Evolutionary conservation across 2,797 vertebrate genomes (phyloP).

Genomic region (Ptychadena robeensis): DNA sequence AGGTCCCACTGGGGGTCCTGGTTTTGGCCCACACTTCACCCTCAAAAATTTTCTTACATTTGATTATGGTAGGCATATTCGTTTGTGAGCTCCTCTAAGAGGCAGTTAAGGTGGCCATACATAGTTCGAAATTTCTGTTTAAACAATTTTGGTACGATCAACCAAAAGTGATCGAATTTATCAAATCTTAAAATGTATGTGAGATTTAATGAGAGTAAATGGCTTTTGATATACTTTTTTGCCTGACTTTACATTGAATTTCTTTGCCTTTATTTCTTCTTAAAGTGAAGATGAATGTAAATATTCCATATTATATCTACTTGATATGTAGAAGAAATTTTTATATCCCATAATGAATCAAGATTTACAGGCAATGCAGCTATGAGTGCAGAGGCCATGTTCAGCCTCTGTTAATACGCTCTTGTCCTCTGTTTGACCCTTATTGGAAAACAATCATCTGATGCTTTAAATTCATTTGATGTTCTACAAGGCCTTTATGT

Average conservation of each 20-base stretch:
- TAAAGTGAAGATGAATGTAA: neutral
- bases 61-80: too few relatives aligned
- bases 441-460: constrained; percentile 46
- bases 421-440: constrained; percentile 43
- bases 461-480: constrained; percentile 32
- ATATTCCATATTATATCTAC: neutral
- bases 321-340: neutral
- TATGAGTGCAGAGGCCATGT: constrained; percentile 16
- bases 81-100: too few relatives aligned
- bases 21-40: too few relatives aligned
- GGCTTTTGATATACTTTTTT: neutral
- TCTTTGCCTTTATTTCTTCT: constrained; percentile 1
- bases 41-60: too few relatives aligned
- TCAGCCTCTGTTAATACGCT: constrained; percentile 13
- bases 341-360: constrained; percentile 32
- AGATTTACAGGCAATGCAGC: constrained; percentile 23
- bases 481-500: constrained; percentile 17
- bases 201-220: neutral
- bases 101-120: too few relatives aligned
- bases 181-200: neutral
- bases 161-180: too few relatives aligned
- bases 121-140: too few relatives aligned
- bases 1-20: too few relatives aligned
- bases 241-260: neutral
- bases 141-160: too few relatives aligned